Evolutionary conservation across 2,888 invertebrate species (phyloP).

Genomic region (Spialia ferax): DNA sequence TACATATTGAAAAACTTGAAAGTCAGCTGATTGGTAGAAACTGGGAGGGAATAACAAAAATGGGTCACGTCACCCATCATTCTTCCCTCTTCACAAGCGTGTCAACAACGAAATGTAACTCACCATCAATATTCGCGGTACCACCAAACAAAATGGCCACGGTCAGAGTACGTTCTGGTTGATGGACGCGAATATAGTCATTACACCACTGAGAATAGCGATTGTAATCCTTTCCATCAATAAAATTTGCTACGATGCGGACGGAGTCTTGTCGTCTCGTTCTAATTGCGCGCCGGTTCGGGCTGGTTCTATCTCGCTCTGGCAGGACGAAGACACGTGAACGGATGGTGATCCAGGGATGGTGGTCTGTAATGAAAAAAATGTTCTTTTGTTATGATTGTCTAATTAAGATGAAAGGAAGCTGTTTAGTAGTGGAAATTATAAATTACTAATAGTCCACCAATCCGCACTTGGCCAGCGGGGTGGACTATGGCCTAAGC

Average conservation of each 20-base stretch:
- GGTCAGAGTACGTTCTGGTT: slow-evolving; percentile 47
- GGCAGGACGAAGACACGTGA: slow-evolving; percentile 34
- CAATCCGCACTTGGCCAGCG: too few species aligned
- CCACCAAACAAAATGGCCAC: slow-evolving; percentile 39
- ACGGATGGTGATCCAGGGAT: slow-evolving; percentile 18
- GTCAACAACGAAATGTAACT: slow-evolving; percentile 41
- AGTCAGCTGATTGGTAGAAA: too few species aligned
- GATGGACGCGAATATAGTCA: slow-evolving; percentile 46
- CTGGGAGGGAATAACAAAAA: neutral
- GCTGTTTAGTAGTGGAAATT: neutral
- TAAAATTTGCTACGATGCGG: slow-evolving; percentile 30
- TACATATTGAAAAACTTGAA: too few species aligned
- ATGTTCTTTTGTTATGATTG: slow-evolving; percentile 7
- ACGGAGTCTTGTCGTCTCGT: slow-evolving; percentile 32
- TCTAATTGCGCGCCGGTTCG: slow-evolving; percentile 32
- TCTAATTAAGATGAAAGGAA: neutral
- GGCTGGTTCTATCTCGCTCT: slow-evolving; percentile 45
- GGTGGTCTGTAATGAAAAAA: slow-evolving; percentile 43
- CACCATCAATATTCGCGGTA: slow-evolving; percentile 50
- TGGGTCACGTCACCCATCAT: slow-evolving; percentile 4
- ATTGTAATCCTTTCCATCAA: slow-evolving; percentile 51
- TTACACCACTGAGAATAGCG: slow-evolving; percentile 46
- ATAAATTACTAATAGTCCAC: neutral
- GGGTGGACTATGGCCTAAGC: too few species aligned
- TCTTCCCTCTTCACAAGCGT: slow-evolving; percentile 34